Evolutionary conservation across 30 jellyfish, hydroid and myxozoan species (phyloP).

Genomic region (Aurelia sp.): DNA sequence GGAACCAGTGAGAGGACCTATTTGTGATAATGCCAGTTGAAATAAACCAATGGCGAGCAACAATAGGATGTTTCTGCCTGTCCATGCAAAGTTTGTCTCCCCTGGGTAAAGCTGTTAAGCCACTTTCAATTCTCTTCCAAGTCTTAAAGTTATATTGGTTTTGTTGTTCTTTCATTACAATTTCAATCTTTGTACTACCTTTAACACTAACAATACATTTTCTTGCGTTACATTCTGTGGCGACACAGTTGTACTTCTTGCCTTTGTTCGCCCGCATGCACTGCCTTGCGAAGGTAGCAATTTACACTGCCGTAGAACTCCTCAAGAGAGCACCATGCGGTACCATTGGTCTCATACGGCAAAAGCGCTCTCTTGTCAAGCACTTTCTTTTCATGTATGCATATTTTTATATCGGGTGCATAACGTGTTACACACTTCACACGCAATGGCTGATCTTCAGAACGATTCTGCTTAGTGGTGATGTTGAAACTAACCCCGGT

Average conservation of each 20-base stretch:
- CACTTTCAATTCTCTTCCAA: slow-evolving; percentile 13
- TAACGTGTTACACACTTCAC: slow-evolving; percentile 40
- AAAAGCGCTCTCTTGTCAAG: neutral
- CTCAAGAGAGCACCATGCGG: slow-evolving; percentile 5
- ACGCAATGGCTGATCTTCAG: slow-evolving; percentile 59
- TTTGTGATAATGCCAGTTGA: no score
- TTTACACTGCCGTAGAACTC: slow-evolving; percentile 3
- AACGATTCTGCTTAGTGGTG: slow-evolving; percentile 67
- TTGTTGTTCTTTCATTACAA: slow-evolving; percentile 24
- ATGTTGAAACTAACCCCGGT: slow-evolving; percentile 73
- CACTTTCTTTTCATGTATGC: slow-evolving; percentile 15
- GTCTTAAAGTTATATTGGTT: slow-evolving; percentile 3
- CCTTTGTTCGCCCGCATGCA: slow-evolving; percentile 26
- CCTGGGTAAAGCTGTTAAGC: slow-evolving; percentile 8
- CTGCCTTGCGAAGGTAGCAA: slow-evolving; percentile 9
- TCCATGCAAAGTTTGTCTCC: slow-evolving; percentile 3
- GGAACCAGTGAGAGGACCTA: no score
- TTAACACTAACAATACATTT: slow-evolving; percentile 7
- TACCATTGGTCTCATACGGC: slow-evolving; percentile 7
- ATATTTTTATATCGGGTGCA: slow-evolving; percentile 34
- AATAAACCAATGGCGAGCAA: neutral
- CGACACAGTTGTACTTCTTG: slow-evolving; percentile 13
- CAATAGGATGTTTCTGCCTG: neutral
- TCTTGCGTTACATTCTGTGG: slow-evolving; percentile 9
- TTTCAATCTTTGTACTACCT: slow-evolving; percentile 24